phyloP scores from a whole-genome alignment of 1,140 invertebrate genomes.

The Eurosta solidaginis region DNA sequence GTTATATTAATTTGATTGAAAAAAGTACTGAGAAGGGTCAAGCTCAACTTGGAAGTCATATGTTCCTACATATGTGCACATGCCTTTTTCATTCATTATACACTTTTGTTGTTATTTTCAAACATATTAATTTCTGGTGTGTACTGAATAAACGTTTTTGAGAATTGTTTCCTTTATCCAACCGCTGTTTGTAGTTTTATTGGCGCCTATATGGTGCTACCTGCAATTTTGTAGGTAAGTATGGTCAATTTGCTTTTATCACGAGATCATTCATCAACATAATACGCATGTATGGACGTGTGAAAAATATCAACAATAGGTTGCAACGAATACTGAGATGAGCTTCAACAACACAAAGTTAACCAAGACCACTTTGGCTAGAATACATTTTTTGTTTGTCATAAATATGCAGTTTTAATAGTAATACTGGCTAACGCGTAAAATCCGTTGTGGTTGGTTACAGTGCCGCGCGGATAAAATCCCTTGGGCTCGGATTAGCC shows the following conservation, averaged over 20 bases:
- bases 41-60: not conserved
- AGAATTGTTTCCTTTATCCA: not conserved
- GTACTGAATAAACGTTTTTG: not conserved
- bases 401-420: too few relatives aligned
- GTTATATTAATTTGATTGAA: constrained; percentile 9
- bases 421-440: too few relatives aligned
- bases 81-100: too few relatives aligned
- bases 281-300: too few relatives aligned
- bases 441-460: too few relatives aligned
- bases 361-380: too few relatives aligned
- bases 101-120: not conserved
- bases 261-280: not conserved
- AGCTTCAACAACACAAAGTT: too few relatives aligned
- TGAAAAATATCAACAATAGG: not conserved
- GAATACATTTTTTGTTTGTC: not conserved
- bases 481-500: too few relatives aligned
- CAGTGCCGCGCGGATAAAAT: too few relatives aligned
- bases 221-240: not conserved
- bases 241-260: not conserved
- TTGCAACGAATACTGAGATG: not conserved
- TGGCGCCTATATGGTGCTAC: not conserved
- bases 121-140: not conserved
- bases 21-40: not conserved
- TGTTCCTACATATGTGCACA: not conserved
- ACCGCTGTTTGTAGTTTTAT: not conserved